A percentile compares a stretch with the other conserved stretches of the same genome.
These are phyloP conservation scores for Tetranychus piercei DNA, from an alignment of 2,888 invertebrate genomes.

Conservation along the genomic window DNA sequence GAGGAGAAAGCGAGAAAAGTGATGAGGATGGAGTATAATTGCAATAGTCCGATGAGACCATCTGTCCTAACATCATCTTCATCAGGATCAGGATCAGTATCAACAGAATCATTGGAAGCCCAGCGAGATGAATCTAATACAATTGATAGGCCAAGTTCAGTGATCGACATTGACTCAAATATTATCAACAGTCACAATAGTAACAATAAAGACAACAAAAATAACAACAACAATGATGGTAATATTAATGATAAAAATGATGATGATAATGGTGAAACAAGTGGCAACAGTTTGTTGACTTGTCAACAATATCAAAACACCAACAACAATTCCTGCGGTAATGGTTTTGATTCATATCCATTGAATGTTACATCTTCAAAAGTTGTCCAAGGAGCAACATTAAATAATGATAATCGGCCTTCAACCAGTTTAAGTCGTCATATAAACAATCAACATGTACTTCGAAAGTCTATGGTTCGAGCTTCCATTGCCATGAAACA, in stretches of 20 bases:
- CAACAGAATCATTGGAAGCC: neutral
- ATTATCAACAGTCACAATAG: neutral
- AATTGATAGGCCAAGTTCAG: neutral
- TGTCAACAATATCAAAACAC: neutral
- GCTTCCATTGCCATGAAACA: neutral
- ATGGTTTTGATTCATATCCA: no score
- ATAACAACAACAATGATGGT: no score
- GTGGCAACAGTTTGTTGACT: neutral
- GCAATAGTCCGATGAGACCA: neutral
- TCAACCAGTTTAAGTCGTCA: neutral
- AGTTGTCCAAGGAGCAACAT: no score
- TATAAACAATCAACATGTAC: neutral
- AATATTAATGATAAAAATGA: no score
- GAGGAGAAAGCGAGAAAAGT: neutral
- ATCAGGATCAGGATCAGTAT: neutral
- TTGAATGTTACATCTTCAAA: no score
- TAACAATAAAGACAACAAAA: neutral
- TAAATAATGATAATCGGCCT: neutral
- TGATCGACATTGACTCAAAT: neutral
- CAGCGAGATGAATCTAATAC: neutral
- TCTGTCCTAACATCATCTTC: slow-evolving; percentile 8
- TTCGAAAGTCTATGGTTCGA: neutral
- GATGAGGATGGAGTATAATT: neutral
- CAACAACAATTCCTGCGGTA: neutral
- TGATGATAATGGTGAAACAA: neutral